Conservation (phyloP, 2,113 vertebrate genomes). For the Baryphthengus martii region DNA sequence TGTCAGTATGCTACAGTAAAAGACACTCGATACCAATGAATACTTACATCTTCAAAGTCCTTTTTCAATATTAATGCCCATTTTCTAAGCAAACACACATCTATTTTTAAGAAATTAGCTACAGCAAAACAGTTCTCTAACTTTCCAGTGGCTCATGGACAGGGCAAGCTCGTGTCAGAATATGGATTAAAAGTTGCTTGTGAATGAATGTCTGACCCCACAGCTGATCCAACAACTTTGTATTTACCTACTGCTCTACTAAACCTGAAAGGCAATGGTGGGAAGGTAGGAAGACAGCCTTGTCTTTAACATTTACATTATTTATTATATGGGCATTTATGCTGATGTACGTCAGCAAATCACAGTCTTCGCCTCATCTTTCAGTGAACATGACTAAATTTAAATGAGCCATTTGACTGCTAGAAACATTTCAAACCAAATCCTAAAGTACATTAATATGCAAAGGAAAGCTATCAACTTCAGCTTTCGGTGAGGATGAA, state of each 20-base stretch:
- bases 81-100: background rate
- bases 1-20: background rate
- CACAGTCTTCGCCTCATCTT: background rate
- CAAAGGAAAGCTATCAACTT: background rate
- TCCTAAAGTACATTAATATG: accelerated
- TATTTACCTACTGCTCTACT: background rate
- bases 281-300: background rate
- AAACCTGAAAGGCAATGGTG: background rate
- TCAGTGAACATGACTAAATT: background rate
- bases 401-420: background rate
- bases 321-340: background rate
- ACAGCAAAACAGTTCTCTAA: background rate
- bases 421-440: background rate
- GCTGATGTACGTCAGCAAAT: background rate
- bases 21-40: background rate
- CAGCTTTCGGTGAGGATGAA: background rate
- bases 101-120: background rate
- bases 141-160: background rate
- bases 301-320: background rate
- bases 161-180: background rate
- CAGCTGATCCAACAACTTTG: background rate
- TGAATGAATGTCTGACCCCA: background rate
- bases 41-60: background rate
- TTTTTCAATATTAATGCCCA: background rate
- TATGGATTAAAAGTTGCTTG: background rate